A percentile compares a stretch with the other conserved stretches of the same genome.
phyloP scores from a whole-genome alignment of 1,140 invertebrate species.

The Neuroterus valhalla region DNA sequence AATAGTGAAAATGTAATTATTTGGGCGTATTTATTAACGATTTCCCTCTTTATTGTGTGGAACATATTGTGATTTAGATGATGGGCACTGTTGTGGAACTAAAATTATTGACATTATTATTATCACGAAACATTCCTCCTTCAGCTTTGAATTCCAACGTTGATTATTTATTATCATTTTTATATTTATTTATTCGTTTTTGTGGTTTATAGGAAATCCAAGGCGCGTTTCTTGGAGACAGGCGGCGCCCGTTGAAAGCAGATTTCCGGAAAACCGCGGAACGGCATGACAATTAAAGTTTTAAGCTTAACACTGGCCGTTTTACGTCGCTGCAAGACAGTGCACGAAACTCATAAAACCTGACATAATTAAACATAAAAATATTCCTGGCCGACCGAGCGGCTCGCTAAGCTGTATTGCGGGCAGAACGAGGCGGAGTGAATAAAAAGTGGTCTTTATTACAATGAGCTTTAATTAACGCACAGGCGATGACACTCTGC shows the following conservation, averaged over 20 bases:
- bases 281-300: constrained; percentile 60
- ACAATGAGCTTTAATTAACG: constrained; percentile 70
- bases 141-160: neutral
- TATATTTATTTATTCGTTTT: neutral
- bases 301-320: constrained; percentile 50
- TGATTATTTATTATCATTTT: neutral
- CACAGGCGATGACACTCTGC: constrained; percentile 58
- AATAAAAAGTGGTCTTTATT: constrained; percentile 68
- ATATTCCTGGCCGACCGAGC: constrained; percentile 48
- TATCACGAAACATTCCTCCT: neutral
- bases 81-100: neutral
- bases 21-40: constrained; percentile 12
- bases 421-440: constrained; percentile 55
- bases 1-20: constrained; percentile 24
- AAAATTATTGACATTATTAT: constrained; percentile 33
- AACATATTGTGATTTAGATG: neutral
- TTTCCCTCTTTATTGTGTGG: constrained; percentile 19
- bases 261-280: constrained; percentile 45
- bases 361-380: constrained; percentile 66
- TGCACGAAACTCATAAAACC: constrained; percentile 54
- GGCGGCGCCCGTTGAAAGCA: constrained; percentile 20
- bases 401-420: constrained; percentile 11
- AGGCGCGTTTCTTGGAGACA: constrained; percentile 1
- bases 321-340: constrained; percentile 57
- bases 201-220: neutral